A percentile compares a stretch with the other conserved stretches of the same genome.
Conservation (phyloP, 2,888 invertebrate genomes). For the Eumacrocentrus americanus region DNA sequence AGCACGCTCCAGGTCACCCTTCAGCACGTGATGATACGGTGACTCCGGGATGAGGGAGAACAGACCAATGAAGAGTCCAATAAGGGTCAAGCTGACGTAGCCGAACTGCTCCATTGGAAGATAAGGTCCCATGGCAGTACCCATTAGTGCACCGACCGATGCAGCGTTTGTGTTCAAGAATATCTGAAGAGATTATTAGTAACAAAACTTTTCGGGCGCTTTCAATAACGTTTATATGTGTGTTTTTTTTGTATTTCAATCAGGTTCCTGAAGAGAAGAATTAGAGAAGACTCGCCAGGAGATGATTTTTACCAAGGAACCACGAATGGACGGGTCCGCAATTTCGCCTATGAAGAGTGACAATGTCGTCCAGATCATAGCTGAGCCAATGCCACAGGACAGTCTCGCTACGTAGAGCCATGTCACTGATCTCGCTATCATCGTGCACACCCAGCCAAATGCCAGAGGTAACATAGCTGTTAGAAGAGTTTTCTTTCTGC, state of each 20-base stretch:
- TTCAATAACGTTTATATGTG: neutral
- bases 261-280: neutral
- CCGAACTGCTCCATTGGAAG: slow-evolving; percentile 51
- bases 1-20: slow-evolving; percentile 47
- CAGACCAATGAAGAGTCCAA: slow-evolving; percentile 47
- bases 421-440: slow-evolving; percentile 48
- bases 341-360: slow-evolving; percentile 54
- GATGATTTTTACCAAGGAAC: slow-evolving; percentile 51
- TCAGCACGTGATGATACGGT: slow-evolving; percentile 53
- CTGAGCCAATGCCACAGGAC: slow-evolving; percentile 49
- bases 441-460: slow-evolving; percentile 51
- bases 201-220: slow-evolving; percentile 4
- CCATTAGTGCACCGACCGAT: slow-evolving; percentile 52
- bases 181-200: slow-evolving; percentile 44
- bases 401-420: slow-evolving; percentile 53
- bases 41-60: slow-evolving; percentile 56
- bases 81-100: slow-evolving; percentile 49
- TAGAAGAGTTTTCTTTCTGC: slow-evolving; percentile 51
- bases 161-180: slow-evolving; percentile 51
- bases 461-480: slow-evolving; percentile 46
- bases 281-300: neutral
- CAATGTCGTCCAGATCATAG: slow-evolving; percentile 53
- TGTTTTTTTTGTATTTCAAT: neutral
- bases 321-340: slow-evolving; percentile 56
- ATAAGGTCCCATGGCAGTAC: slow-evolving; percentile 57